These are phyloP conservation scores for Rhinoraja longicauda DNA, from an alignment of 2,797 vertebrate species.

Conservation along the genomic window DNA sequence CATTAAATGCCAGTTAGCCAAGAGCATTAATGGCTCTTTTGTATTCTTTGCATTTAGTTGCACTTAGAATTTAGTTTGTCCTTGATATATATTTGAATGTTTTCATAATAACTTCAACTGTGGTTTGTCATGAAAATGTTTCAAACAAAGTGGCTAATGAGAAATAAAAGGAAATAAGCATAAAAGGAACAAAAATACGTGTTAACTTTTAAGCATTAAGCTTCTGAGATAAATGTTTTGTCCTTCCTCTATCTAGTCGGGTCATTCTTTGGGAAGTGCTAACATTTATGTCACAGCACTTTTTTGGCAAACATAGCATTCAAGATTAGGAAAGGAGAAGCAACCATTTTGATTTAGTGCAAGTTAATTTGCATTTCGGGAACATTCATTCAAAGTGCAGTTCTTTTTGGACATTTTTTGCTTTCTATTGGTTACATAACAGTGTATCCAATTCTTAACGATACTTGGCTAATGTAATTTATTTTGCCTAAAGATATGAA, in stretches of 20 bases:
- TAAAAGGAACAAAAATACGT: too few relatives aligned
- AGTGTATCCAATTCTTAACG: neutral
- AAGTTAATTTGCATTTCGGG: neutral
- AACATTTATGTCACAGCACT: neutral
- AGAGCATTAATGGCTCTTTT: neutral
- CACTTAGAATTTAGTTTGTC: neutral
- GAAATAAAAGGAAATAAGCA: neutral
- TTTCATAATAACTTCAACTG: neutral
- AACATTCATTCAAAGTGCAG: neutral
- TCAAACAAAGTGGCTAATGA: neutral
- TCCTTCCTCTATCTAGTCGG: neutral
- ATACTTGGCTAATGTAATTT: neutral
- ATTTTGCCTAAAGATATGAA: neutral
- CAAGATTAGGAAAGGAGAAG: neutral
- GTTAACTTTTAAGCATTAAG: neutral
- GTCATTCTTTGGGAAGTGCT: neutral
- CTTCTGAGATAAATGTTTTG: neutral
- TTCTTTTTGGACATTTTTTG: neutral
- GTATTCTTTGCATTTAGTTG: neutral
- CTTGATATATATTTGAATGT: neutral
- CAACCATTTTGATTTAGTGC: neutral
- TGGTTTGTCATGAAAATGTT: neutral
- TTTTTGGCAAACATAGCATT: neutral
- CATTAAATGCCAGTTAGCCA: neutral
- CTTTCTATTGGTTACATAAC: too few relatives aligned